Evolutionary conservation across 2,797 vertebrate genomes (phyloP).

Genomic region (Diceros bicornis): DNA sequence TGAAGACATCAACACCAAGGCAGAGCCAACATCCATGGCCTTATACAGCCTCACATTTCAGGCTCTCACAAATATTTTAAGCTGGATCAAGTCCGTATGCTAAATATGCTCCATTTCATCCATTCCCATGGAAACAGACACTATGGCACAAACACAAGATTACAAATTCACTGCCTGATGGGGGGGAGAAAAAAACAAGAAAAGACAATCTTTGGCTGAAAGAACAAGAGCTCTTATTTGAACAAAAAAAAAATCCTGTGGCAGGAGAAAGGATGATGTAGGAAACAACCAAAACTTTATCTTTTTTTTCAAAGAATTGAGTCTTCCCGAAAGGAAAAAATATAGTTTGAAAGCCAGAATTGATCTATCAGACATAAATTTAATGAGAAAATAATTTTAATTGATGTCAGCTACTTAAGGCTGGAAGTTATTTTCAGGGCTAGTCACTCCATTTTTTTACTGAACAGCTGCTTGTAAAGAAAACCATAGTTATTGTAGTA

Average conservation of each 20-base stretch:
- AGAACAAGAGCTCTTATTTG: neutral
- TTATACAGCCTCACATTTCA: constrained; percentile 35
- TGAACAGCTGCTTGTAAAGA: neutral
- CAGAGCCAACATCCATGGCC: neutral
- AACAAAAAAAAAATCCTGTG: neutral
- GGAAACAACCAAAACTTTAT: neutral
- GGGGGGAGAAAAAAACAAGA: neutral
- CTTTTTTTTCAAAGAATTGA: constrained; percentile 1
- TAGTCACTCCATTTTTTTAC: constrained; percentile 13
- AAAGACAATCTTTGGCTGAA: neutral
- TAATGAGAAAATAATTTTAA: constrained; percentile 65
- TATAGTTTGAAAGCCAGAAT: constrained; percentile 2
- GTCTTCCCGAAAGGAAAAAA: neutral
- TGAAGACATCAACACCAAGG: constrained; percentile 18
- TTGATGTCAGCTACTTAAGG: constrained; percentile 22
- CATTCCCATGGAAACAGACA: constrained; percentile 71
- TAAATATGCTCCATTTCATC: constrained; percentile 55
- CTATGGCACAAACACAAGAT: constrained; percentile 19
- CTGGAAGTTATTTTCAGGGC: neutral
- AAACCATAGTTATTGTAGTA: neutral
- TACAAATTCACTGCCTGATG: constrained; percentile 34
- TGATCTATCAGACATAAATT: constrained; percentile 26
- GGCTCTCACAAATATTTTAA: constrained; percentile 43
- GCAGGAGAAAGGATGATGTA: neutral
- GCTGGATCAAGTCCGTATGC: constrained; percentile 46